Base-by-base conservation (phyloP, 1,140 invertebrate species). In the Brachionus koreanus region DNA sequence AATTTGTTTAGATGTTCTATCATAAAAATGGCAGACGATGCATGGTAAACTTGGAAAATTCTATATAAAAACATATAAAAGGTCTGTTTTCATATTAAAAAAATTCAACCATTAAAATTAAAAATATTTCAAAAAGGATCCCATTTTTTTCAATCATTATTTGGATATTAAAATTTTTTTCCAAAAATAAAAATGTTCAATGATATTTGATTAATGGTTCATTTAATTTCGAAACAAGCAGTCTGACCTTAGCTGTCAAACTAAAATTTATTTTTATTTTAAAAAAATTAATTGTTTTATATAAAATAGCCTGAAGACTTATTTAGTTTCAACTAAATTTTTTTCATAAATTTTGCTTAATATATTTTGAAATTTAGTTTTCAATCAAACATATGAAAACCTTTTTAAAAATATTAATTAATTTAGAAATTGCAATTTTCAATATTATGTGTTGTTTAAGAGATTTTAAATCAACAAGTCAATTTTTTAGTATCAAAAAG, bases 201-300 rank as follows among this genome's bases (percentile, higher is more conserved):
- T 29, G 3, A 29, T 29, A 33, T 33, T 10, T 13, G 35, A 65
- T 13, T 12, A 65, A 65, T 33, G 63, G 23, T 65, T 12, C 12
- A 65, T 13, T 65, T 65, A 16, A 23, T 65, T 33, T 49, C 43
- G 3, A 57, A 42, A 69, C 19, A 69, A 19, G 10, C 33, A 69
- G 65, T 69, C 65, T 69, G 65, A 69, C 65, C 65, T 39, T n/a
- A 69, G 37, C 12, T 69, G 65, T 69, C 33, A 65, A 65, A 65
- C 35, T 4, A 16, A 69, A 69, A n/a, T 29, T 33, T 67, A 35
- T 67, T 12, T 16, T 23, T 35, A 67, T 7, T 29, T 33, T 67
- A 33, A 33, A 67, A 13, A 67, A 67, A 2, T 29, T 67, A 67
- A 65, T 46, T 9, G n/a, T 10, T 46, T n/a, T n/a, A 49, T 1